These are phyloP conservation scores for Cygnus atratus DNA, from an alignment of 2,113 vertebrate genomes.

Conservation along the genomic window DNA sequence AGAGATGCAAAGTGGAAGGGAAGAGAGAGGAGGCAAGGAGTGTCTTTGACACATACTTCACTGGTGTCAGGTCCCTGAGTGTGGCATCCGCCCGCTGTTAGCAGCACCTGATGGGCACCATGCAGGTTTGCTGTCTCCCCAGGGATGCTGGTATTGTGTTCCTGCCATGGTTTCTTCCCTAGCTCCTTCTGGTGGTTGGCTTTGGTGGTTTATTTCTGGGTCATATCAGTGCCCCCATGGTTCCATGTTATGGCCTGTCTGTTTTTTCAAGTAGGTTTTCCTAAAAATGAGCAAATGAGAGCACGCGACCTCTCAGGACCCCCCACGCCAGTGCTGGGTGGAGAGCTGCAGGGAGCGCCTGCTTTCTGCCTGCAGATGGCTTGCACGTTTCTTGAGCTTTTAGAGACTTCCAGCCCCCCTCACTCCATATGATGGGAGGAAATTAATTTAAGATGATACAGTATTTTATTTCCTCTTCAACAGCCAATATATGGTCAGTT, in stretches of 20 bases:
- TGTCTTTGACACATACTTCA: neutral
- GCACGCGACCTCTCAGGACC: neutral
- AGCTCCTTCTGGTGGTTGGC: neutral
- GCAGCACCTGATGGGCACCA: accelerated
- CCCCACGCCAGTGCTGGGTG: neutral
- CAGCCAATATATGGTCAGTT: neutral
- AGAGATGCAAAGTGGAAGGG: neutral
- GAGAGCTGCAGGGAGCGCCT: neutral
- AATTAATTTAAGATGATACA: neutral
- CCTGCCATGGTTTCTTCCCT: neutral
- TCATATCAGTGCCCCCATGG: accelerated
- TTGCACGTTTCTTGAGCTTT: neutral
- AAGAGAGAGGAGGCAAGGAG: neutral
- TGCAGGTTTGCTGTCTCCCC: neutral
- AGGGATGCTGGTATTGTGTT: neutral
- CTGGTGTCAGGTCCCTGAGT: neutral
- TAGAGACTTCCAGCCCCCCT: neutral
- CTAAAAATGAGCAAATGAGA: neutral
- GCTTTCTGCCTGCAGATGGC: neutral
- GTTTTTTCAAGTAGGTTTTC: neutral
- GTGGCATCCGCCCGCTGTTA: neutral
- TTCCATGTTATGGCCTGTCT: accelerated
- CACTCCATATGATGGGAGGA: neutral
- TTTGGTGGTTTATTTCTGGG: neutral
- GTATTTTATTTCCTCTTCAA: neutral